phyloP scores from a whole-genome alignment of 2,113 vertebrate genomes.

The Pseudolaguvia tuberculata region DNA sequence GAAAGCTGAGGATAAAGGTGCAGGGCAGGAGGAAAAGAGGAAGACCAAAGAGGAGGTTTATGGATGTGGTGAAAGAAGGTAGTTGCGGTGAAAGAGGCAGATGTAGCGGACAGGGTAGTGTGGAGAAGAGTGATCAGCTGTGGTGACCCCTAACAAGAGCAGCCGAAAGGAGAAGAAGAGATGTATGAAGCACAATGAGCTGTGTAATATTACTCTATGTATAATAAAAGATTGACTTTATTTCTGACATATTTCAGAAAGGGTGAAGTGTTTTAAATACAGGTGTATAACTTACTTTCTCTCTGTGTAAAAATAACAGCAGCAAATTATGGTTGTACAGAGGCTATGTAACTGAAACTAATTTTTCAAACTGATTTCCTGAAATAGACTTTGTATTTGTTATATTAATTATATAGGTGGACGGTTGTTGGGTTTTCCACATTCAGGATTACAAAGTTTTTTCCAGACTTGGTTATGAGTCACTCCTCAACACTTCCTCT shows the following conservation, averaged over 20 bases:
- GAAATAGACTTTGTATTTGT: not conserved
- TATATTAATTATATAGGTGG: not conserved
- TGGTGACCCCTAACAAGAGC: too few species aligned
- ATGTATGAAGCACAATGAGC: too few species aligned
- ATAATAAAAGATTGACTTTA: not conserved
- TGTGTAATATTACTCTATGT: too few species aligned
- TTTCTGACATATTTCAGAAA: not conserved
- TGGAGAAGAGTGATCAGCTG: too few species aligned
- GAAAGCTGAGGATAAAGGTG: too few species aligned
- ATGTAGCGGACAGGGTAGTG: too few species aligned
- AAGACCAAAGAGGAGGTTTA: too few species aligned
- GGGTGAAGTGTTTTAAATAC: not conserved
- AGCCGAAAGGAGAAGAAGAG: too few species aligned
- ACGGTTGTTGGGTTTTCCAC: not conserved
- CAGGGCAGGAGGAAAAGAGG: too few species aligned
- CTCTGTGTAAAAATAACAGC: not conserved
- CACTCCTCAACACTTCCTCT: slow-evolving; percentile 23
- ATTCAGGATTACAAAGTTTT: slow-evolving; percentile 3
- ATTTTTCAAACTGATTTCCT: not conserved
- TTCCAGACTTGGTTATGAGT: slow-evolving; percentile 9
- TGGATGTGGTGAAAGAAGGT: too few species aligned
- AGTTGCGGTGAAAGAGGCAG: too few species aligned
- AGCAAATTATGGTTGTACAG: not conserved
- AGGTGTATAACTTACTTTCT: not conserved
- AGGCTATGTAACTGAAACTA: slow-evolving; percentile 8